Percentiles rank a stretch among this genome's conserved stretches.
Evolutionary conservation across 37 sponge, comb jelly and placozoan genomes (phyloP).

Genomic region (Eunapius fragilis): DNA sequence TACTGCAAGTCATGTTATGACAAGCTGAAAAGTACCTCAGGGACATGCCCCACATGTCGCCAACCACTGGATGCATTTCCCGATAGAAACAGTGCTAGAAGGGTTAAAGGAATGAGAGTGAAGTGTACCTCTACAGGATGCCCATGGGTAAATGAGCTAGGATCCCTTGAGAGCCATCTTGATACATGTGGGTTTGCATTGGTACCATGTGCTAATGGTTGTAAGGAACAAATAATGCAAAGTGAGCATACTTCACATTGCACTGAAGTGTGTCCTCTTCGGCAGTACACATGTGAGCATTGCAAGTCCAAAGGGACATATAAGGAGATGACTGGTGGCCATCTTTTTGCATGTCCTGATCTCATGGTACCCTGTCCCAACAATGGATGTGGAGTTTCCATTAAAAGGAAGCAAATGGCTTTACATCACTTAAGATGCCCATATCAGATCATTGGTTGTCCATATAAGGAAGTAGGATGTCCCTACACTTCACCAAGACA

Average conservation of each 20-base stretch:
- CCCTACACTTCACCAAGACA: no score
- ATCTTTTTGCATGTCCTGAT: slow-evolving; percentile 18
- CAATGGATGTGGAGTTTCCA: no score
- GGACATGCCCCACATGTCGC: no score
- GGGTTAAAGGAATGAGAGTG: slow-evolving; percentile 5
- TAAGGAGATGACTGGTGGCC: slow-evolving; percentile 13
- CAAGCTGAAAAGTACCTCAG: no score
- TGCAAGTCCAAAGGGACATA: slow-evolving; percentile 22
- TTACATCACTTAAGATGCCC: no score
- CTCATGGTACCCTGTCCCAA: slow-evolving; percentile 29
- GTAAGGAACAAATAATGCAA: not conserved
- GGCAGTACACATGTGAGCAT: slow-evolving; percentile 27
- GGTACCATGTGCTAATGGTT: slow-evolving; percentile 28
- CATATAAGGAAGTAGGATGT: no score
- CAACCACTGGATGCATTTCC: no score
- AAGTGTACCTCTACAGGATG: slow-evolving; percentile 20
- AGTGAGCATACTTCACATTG: no score
- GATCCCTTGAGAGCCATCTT: slow-evolving; percentile 5
- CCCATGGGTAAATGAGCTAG: slow-evolving; percentile 30
- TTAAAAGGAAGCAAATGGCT: no score
- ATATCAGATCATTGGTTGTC: no score
- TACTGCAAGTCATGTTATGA: no score
- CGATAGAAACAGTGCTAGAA: not conserved
- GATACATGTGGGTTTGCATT: not conserved
- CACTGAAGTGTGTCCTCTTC: not conserved